Conservation (phyloP, 2,113 vertebrate species). For the Merops nubicus region DNA sequence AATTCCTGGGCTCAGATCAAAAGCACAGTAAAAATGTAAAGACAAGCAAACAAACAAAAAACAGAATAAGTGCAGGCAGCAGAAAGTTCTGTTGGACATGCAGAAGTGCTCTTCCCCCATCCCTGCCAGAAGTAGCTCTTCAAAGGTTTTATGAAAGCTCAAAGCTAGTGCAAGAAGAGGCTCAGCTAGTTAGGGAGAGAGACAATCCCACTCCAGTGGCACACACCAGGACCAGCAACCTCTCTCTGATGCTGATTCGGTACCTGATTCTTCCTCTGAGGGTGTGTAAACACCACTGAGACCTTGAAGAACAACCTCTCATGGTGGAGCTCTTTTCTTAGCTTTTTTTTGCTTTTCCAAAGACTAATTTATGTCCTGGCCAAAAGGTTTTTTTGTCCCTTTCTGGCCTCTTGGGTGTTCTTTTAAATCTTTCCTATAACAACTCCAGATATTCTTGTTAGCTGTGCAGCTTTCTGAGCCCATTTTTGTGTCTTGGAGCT, state of each 20-base stretch:
- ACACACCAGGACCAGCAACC: neutral
- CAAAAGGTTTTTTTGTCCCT: neutral
- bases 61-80: neutral
- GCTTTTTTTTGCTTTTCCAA: no score
- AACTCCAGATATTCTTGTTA: slow-evolving; percentile 1
- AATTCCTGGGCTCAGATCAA: slow-evolving; percentile 47
- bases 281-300: neutral
- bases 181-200: neutral
- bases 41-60: slow-evolving; percentile 45
- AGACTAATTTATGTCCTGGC: neutral
- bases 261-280: neutral
- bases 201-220: neutral
- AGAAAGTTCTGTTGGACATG: neutral
- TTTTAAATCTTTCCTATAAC: slow-evolving; percentile 2
- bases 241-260: neutral
- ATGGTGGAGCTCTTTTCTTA: neutral
- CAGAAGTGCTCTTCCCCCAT: neutral
- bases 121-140: neutral
- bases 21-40: slow-evolving; percentile 45
- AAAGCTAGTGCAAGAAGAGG: neutral
- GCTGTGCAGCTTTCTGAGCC: neutral
- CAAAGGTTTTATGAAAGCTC: neutral
- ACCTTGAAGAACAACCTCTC: neutral
- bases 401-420: neutral
- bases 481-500: slow-evolving; percentile 13